Percentiles rank a stretch among this genome's conserved stretches.
Conservation (phyloP, 1,140 invertebrate genomes). For the Eufriesea mexicana region DNA sequence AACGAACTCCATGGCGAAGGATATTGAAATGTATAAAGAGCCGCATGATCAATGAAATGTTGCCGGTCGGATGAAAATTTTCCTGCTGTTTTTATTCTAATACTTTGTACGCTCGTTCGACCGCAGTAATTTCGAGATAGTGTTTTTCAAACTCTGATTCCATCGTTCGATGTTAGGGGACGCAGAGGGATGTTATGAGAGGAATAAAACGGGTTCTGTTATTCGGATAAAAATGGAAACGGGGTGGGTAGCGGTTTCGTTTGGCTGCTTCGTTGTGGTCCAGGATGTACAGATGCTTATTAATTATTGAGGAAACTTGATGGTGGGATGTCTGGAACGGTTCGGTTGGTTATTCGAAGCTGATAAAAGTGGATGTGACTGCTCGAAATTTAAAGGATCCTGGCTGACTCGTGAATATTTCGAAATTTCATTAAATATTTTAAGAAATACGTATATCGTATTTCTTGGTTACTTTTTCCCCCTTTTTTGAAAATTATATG, state of each 20-base stretch:
- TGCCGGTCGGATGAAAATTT: slow-evolving; percentile 1
- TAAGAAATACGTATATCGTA: no score
- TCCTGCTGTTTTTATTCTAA: neutral
- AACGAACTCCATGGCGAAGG: neutral
- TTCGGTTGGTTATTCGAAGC: no score
- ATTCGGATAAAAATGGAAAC: neutral
- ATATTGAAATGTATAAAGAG: slow-evolving; percentile 3
- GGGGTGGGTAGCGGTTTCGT: neutral
- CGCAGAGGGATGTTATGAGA: neutral
- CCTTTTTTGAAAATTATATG: no score
- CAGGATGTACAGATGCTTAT: no score
- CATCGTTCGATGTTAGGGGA: neutral
- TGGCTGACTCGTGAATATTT: no score
- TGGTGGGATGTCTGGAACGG: no score
- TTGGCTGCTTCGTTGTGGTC: no score
- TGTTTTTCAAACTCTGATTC: neutral
- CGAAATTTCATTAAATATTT: no score
- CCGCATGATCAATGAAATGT: slow-evolving; percentile 9
- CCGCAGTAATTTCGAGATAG: neutral
- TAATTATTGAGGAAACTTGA: no score
- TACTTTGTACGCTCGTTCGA: neutral
- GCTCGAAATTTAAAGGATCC: no score
- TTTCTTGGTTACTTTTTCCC: no score
- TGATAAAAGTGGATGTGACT: no score
- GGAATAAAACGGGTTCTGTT: neutral